These are phyloP conservation scores for Sebastes umbrosus DNA, from an alignment of 2,797 vertebrate genomes.

Conservation along the genomic window DNA sequence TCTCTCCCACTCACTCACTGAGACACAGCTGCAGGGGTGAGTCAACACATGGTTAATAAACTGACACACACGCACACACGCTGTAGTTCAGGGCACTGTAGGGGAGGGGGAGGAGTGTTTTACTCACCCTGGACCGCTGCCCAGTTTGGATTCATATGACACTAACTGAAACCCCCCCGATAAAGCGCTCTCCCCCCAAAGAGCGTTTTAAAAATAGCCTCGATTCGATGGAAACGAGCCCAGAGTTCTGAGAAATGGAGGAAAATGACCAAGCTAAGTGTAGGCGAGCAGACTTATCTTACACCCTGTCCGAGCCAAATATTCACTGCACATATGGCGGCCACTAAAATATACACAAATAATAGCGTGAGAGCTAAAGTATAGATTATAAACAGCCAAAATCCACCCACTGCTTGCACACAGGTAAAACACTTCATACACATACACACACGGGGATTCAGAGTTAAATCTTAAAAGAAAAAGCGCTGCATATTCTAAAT, in stretches of 20 bases:
- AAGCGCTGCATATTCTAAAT: constrained; percentile 14
- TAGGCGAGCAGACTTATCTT: constrained; percentile 67
- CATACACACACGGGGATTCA: neutral
- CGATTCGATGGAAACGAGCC: constrained; percentile 67
- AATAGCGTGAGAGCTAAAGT: constrained; percentile 19
- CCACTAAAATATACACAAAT: constrained; percentile 53
- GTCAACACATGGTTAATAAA: constrained; percentile 77
- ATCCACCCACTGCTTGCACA: neutral
- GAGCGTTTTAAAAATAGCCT: constrained; percentile 81
- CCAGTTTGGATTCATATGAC: constrained; percentile 77
- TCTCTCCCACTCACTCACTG: constrained; percentile 12
- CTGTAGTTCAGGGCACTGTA: constrained; percentile 28
- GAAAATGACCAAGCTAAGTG: constrained; percentile 59
- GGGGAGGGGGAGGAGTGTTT: constrained; percentile 52
- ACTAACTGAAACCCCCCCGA: constrained; percentile 55
- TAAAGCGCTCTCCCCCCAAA: neutral
- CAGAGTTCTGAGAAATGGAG: constrained; percentile 73
- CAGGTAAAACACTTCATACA: constrained; percentile 20
- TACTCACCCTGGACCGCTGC: constrained; percentile 71
- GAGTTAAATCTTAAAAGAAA: constrained; percentile 17
- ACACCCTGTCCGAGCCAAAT: constrained; percentile 56
- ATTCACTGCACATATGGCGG: constrained; percentile 62
- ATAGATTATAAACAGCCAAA: neutral
- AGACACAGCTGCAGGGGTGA: constrained; percentile 58
- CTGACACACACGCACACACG: constrained; percentile 44